These are phyloP conservation scores for Gavialis gangeticus DNA, from an alignment of 2,113 vertebrate genomes.

Conservation along the genomic window DNA sequence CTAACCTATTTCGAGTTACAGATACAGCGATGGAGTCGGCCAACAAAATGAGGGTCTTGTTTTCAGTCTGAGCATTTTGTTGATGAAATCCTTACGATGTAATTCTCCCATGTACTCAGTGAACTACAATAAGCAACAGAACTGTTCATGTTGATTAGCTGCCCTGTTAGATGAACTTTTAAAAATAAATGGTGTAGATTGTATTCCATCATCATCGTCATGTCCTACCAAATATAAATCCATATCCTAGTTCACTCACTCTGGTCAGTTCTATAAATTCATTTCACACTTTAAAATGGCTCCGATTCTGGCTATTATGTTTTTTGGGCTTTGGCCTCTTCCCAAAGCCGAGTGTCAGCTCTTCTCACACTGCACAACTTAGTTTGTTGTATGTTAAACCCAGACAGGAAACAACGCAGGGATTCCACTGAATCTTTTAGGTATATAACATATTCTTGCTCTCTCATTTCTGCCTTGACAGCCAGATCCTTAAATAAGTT, in stretches of 20 bases:
- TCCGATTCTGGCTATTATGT: conserved; percentile 5
- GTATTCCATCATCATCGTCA: too few species aligned
- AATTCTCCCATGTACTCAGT: background rate
- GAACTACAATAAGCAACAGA: background rate
- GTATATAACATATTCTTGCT: background rate
- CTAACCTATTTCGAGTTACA: background rate
- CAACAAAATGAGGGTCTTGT: background rate
- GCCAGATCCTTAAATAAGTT: conserved; percentile 37
- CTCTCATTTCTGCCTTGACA: background rate
- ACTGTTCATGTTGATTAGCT: background rate
- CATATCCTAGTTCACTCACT: background rate
- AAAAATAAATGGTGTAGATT: background rate
- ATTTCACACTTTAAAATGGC: background rate
- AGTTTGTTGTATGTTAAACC: conserved; percentile 1
- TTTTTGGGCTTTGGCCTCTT: conserved; percentile 33
- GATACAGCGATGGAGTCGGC: background rate
- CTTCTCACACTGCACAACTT: conserved; percentile 30
- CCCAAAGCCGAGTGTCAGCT: conserved; percentile 3
- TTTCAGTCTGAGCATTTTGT: background rate
- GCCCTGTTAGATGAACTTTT: background rate
- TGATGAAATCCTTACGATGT: rapidly evolving
- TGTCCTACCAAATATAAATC: too few species aligned
- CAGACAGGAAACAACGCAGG: background rate
- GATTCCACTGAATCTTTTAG: background rate
- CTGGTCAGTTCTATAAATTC: background rate